Evolutionary conservation across 1,140 invertebrate species (phyloP).

Genomic region (Piezodorus guildinii): DNA sequence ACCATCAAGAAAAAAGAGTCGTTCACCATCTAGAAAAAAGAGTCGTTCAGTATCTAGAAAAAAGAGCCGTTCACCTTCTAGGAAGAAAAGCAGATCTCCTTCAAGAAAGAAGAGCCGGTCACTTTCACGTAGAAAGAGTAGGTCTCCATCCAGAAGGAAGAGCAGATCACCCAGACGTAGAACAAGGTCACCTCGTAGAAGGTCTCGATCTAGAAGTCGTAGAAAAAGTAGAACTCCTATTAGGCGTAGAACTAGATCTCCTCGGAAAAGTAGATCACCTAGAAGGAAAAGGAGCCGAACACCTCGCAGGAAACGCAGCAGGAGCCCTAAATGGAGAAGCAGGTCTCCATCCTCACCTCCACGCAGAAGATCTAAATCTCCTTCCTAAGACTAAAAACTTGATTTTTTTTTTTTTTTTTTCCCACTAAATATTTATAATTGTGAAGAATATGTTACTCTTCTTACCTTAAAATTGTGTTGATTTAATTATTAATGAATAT

Average conservation of each 20-base stretch:
- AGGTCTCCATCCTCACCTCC: constrained; percentile 18
- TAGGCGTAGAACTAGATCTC: constrained; percentile 21
- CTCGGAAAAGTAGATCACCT: constrained; percentile 24
- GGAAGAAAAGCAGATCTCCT: constrained; percentile 18
- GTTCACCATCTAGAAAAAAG: constrained; percentile 23
- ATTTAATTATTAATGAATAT: no score
- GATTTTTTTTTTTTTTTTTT: no score
- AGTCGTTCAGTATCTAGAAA: constrained; percentile 23
- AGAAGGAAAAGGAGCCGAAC: constrained; percentile 24
- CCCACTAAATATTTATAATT: no score
- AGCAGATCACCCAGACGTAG: constrained; percentile 23
- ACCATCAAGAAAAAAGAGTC: constrained; percentile 19
- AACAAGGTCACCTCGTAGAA: constrained; percentile 24
- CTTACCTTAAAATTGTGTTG: no score
- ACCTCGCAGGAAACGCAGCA: constrained; percentile 21
- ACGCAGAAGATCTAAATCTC: constrained; percentile 15
- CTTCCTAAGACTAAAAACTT: not conserved
- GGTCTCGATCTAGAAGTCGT: constrained; percentile 19
- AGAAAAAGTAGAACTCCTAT: constrained; percentile 20
- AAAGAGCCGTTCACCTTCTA: constrained; percentile 24
- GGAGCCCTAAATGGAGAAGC: constrained; percentile 15
- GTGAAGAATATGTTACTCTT: no score
- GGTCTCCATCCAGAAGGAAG: constrained; percentile 22
- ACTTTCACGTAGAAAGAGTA: constrained; percentile 16
- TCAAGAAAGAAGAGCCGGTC: constrained; percentile 20